Conservation (phyloP, 1,140 invertebrate genomes). For the Pissodes strobi region DNA sequence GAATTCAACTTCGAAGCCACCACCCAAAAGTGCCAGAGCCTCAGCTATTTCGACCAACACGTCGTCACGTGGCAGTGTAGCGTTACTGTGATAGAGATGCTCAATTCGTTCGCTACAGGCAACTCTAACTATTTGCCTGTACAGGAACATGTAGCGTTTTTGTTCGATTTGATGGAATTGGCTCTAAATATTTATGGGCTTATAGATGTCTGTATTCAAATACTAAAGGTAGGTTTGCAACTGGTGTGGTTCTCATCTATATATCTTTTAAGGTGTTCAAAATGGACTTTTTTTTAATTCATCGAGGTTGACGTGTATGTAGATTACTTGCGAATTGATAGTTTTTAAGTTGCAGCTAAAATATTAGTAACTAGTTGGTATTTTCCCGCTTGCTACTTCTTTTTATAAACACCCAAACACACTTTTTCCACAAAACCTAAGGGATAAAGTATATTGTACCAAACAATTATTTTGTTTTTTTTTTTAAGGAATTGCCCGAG, state of each 20-base stretch:
- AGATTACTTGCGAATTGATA: too few relatives aligned
- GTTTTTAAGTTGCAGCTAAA: too few relatives aligned
- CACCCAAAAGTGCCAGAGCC: conserved; percentile 77
- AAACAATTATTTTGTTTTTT: too few relatives aligned
- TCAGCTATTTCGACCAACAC: conserved; percentile 97
- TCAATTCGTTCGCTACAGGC: conserved; percentile 81
- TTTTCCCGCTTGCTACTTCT: too few relatives aligned
- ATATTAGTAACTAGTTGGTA: too few relatives aligned
- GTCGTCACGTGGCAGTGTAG: conserved; percentile 89
- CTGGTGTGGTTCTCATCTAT: too few relatives aligned
- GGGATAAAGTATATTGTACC: too few relatives aligned
- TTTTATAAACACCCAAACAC: too few relatives aligned
- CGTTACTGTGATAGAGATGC: conserved; percentile 85
- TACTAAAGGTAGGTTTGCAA: conserved; percentile 73
- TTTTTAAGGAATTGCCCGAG: conserved; percentile 75
- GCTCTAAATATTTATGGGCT: conserved; percentile 92
- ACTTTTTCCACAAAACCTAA: too few relatives aligned
- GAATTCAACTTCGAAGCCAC: conserved; percentile 92
- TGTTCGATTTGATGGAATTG: conserved; percentile 96
- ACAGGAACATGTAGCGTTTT: conserved; percentile 92
- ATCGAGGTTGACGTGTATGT: too few relatives aligned
- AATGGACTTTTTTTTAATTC: too few relatives aligned
- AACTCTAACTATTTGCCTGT: conserved; percentile 91
- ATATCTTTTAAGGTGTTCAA: too few relatives aligned
- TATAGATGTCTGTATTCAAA: conserved; percentile 89